Conservation (phyloP, 2,888 invertebrate genomes). For the Drosophila eohydei region DNA sequence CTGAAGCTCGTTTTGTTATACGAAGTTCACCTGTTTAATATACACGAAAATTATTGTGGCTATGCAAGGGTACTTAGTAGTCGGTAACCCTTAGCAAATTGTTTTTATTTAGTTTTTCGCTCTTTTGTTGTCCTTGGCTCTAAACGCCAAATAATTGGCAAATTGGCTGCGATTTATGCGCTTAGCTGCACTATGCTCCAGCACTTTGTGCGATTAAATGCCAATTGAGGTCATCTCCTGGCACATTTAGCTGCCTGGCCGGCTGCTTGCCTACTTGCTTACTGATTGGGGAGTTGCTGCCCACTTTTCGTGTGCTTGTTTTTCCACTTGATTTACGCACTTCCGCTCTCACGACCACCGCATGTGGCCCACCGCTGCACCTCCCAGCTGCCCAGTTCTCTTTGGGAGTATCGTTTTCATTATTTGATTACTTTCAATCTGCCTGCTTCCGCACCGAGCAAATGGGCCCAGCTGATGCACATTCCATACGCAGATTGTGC, state of each 20-base stretch:
- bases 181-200: conserved; percentile 28
- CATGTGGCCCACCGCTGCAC: conserved; percentile 1
- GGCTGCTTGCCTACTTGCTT: background rate
- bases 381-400: background rate
- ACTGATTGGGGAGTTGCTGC: conserved; percentile 18
- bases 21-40: too few relatives aligned
- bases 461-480: conserved; percentile 39
- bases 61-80: background rate
- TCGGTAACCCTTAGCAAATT: background rate
- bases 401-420: conserved; percentile 38
- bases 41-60: background rate
- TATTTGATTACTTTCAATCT: conserved; percentile 69
- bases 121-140: conserved; percentile 35
- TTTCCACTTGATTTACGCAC: conserved; percentile 66
- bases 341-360: conserved; percentile 50
- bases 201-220: conserved; percentile 54
- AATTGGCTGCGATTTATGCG: conserved; percentile 65
- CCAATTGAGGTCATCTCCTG: conserved; percentile 68
- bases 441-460: conserved; percentile 57
- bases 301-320: conserved; percentile 22
- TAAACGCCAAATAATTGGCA: conserved; percentile 56
- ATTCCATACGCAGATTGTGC: conserved; percentile 44
- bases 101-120: background rate
- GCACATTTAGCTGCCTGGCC: conserved; percentile 17
- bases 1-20: background rate